A percentile compares a stretch with the other conserved stretches of the same genome.
Evolutionary conservation across 2,113 vertebrate genomes (phyloP).

Genomic region (Columba livia): DNA sequence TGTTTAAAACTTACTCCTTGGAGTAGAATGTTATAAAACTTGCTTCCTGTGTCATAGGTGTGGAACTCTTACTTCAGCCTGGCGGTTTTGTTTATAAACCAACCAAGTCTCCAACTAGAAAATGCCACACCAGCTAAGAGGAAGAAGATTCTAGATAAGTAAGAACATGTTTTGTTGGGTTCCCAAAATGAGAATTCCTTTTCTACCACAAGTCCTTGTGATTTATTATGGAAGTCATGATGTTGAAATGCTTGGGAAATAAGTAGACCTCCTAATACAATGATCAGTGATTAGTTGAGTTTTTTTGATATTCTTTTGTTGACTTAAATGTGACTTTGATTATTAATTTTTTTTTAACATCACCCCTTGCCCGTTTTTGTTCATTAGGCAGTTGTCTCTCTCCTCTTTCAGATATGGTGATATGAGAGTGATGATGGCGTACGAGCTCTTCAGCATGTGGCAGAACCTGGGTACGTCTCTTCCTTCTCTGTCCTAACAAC

Average conservation of each 20-base stretch:
- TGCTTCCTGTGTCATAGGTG: constrained; percentile 78
- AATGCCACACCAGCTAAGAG: constrained; percentile 87
- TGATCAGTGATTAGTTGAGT: background rate
- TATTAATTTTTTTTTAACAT: background rate
- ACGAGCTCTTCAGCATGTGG: constrained; percentile 92
- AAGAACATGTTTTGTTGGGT: constrained; percentile 65
- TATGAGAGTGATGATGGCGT: constrained; percentile 91
- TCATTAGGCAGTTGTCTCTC: background rate
- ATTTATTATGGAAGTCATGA: background rate
- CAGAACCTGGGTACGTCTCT: constrained; percentile 83
- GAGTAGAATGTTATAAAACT: background rate
- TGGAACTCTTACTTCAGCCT: constrained; percentile 99
- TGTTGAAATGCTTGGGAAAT: background rate
- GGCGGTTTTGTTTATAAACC: constrained; percentile 96
- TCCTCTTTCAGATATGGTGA: constrained; percentile 81
- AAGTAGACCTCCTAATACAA: background rate
- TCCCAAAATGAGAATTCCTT: background rate
- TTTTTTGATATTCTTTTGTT: background rate
- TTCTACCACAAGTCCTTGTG: background rate
- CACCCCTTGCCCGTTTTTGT: background rate
- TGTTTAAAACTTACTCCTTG: background rate
- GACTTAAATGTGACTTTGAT: background rate
- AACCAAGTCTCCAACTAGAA: constrained; percentile 96
- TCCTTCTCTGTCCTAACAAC: background rate
- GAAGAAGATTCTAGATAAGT: constrained; percentile 97